Conservation (phyloP, 2,113 vertebrate species). For the Crocuta crocuta region DNA sequence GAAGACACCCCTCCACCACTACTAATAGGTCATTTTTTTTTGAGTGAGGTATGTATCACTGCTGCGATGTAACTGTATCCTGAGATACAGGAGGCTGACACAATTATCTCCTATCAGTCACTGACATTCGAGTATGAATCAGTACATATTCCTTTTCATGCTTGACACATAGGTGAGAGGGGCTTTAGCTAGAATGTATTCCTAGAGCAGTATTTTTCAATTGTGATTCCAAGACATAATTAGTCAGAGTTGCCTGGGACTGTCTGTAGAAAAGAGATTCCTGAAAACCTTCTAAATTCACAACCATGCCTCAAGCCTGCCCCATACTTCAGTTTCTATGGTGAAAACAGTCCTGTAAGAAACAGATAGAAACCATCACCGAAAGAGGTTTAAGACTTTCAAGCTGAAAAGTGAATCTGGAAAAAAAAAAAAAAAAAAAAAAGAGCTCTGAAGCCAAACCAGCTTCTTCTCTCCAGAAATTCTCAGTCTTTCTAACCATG, state of each 20-base stretch:
- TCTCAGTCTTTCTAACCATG: neutral
- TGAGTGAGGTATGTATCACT: neutral
- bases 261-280: neutral
- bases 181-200: neutral
- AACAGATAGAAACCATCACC: neutral
- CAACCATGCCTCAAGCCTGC: neutral
- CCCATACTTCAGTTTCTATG: neutral
- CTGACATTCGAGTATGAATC: neutral
- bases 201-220: neutral
- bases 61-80: neutral
- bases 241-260: neutral
- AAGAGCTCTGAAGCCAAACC: neutral
- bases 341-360: neutral
- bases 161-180: neutral
- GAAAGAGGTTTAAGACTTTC: neutral
- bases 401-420: neutral
- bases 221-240: neutral
- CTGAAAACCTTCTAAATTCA: neutral
- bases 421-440: neutral
- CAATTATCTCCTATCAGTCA: neutral
- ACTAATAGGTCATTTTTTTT: neutral
- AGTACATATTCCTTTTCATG: neutral
- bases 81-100: too few species aligned
- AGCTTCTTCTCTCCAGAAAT: neutral
- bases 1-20: neutral